Base-by-base conservation (phyloP, 2,888 invertebrate genomes). In the Orthonevra nobilis region DNA sequence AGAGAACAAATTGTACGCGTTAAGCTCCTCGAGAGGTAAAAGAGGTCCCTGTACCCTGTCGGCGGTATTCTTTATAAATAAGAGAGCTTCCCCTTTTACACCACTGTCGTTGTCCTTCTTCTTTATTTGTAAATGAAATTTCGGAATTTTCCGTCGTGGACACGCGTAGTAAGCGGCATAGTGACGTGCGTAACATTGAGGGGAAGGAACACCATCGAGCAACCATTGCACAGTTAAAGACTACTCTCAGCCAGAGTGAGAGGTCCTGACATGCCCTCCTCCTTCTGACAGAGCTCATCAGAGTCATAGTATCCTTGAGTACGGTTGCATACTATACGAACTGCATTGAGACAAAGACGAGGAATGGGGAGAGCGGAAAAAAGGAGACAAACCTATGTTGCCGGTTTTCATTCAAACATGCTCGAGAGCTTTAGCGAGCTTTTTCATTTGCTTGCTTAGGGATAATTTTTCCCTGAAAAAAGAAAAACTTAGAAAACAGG, bases 1-100 rank as follows among this genome's bases (percentile, higher is more conserved):
- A 17, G 32, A 34, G 56, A 61, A 48, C 68, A 56, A 73, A 61
- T 66, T n/a, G 64, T 46, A 46, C 46, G 10, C 17, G 20, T 54
- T 54, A 44, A 61, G 38, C 46, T 50, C 15, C 9, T 34, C 54
- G 66, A 30, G 58, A 52, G 52, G 46, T 79, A 36, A n/a, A 50
- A 68, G 61, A 56, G 73, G 79, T 79, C 66, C 79, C 73, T 79
- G 73, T 79, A 73, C 79, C 56, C 61, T 50, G 48, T 12, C 26
- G 50, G 28, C 42, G 32, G 26, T 63, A 42, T 14, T 58, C 63
- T 69, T 66, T 66, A 50, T 69, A 36, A 19, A 46, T 44, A 15
- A 20, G 30, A 1, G 12, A 15, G 4, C 15, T 34, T 48, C 68
- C 9, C 48, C 48, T 17, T 40, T 20, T 12, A 4, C 48, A n/a